These are phyloP conservation scores for Sycophila texana DNA, from an alignment of 2,888 invertebrate species.

Conservation along the genomic window DNA sequence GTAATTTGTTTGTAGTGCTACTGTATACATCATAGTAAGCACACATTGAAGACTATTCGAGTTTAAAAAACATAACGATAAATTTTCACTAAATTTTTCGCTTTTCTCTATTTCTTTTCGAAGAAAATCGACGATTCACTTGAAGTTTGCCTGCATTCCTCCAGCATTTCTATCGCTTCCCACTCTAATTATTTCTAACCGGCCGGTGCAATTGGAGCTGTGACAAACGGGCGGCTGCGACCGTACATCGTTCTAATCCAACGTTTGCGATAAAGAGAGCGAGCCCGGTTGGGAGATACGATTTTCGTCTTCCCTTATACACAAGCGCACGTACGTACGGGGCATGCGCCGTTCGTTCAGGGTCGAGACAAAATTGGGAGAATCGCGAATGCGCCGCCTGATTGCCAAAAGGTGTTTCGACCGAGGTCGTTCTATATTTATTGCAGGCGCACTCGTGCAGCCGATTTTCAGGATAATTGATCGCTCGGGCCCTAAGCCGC, in stretches of 20 bases:
- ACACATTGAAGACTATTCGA: too few relatives aligned
- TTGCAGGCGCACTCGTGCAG: slow-evolving; percentile 24
- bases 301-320: slow-evolving; percentile 5
- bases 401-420: slow-evolving; percentile 44
- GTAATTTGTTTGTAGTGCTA: too few relatives aligned
- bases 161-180: too few relatives aligned
- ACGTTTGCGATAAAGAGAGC: background rate
- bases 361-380: slow-evolving; percentile 35
- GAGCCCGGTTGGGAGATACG: background rate
- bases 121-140: too few relatives aligned
- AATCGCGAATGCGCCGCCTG: slow-evolving; percentile 8
- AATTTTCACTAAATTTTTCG: too few relatives aligned
- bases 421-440: slow-evolving; percentile 29
- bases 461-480: slow-evolving; percentile 44
- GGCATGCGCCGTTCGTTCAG: too few relatives aligned
- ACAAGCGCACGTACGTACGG: too few relatives aligned
- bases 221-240: slow-evolving; percentile 1
- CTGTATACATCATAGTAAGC: too few relatives aligned
- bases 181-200: background rate
- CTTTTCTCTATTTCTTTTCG: too few relatives aligned
- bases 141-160: too few relatives aligned
- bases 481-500: background rate
- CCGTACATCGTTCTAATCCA: slow-evolving; percentile 9
- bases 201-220: background rate
- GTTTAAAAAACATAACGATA: too few relatives aligned